Evolutionary conservation across 2,113 vertebrate species (phyloP).

Genomic region (Hemiprocne comata): DNA sequence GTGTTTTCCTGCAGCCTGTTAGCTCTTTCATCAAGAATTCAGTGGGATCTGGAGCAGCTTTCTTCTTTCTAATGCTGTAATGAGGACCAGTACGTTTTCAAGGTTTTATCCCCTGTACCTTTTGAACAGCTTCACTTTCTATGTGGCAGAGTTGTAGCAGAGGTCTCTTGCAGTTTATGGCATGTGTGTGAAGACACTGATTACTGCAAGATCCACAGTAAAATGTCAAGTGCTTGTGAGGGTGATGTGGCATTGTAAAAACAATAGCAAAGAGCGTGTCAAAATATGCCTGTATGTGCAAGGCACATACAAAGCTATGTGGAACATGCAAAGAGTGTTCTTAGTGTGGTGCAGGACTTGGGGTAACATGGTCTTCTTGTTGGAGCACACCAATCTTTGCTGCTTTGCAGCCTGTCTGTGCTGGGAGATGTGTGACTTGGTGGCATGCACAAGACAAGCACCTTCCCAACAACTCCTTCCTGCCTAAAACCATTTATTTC

Average conservation of each 20-base stretch:
- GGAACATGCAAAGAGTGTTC: not conserved
- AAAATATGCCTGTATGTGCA: not conserved
- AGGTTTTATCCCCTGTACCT: not conserved
- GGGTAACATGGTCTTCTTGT: rapidly evolving
- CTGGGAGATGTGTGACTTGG: not conserved
- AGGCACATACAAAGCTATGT: not conserved
- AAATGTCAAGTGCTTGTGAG: not conserved
- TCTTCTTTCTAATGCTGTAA: not conserved
- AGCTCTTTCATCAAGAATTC: not conserved
- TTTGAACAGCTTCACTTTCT: not conserved
- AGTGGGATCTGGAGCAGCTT: not conserved
- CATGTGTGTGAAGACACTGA: not conserved
- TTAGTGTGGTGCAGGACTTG: rapidly evolving
- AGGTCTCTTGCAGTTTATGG: not conserved
- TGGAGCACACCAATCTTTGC: not conserved
- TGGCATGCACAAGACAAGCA: not conserved
- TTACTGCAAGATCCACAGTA: not conserved
- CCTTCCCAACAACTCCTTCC: not conserved
- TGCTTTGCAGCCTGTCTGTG: not conserved
- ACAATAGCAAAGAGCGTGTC: not conserved
- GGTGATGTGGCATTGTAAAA: not conserved
- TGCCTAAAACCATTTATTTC: not conserved
- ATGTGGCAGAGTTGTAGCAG: not conserved
- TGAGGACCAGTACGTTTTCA: not conserved
- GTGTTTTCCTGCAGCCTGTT: not conserved